phyloP scores from a whole-genome alignment of 2,113 vertebrate genomes.

The Copsychus sechellarum region DNA sequence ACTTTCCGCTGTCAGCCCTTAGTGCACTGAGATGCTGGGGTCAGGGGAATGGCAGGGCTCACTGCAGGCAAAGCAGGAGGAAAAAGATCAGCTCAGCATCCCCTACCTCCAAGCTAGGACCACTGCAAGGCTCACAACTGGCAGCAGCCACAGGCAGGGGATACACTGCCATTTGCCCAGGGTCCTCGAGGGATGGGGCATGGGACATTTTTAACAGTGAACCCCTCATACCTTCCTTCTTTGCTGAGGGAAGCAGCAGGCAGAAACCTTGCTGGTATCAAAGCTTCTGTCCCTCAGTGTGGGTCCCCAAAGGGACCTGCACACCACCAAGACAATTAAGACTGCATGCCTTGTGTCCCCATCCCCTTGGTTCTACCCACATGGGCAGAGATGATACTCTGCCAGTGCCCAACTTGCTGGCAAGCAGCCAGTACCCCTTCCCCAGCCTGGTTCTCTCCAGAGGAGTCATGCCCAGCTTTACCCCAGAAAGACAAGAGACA shows the following conservation, averaged over 20 bases:
- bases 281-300: not conserved
- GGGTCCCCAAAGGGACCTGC: accelerated
- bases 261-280: not conserved
- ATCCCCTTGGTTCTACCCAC: not conserved
- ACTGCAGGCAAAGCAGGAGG: accelerated
- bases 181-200: not conserved
- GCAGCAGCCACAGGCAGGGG: not conserved
- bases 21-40: not conserved
- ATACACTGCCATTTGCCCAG: not conserved
- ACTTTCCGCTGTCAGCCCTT: not conserved
- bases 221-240: not conserved
- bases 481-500: not conserved
- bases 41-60: accelerated
- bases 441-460: not conserved
- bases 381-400: not conserved
- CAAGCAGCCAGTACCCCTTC: not conserved
- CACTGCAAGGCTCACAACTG: not conserved
- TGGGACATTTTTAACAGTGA: not conserved
- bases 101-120: not conserved
- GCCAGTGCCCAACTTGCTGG: not conserved
- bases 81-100: not conserved
- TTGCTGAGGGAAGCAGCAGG: not conserved
- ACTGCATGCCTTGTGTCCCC: not conserved
- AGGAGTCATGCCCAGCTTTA: not conserved
- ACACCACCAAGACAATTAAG: too few relatives aligned